These are phyloP conservation scores for Lamproptera curius DNA, from an alignment of 2,888 invertebrate genomes.

Conservation along the genomic window DNA sequence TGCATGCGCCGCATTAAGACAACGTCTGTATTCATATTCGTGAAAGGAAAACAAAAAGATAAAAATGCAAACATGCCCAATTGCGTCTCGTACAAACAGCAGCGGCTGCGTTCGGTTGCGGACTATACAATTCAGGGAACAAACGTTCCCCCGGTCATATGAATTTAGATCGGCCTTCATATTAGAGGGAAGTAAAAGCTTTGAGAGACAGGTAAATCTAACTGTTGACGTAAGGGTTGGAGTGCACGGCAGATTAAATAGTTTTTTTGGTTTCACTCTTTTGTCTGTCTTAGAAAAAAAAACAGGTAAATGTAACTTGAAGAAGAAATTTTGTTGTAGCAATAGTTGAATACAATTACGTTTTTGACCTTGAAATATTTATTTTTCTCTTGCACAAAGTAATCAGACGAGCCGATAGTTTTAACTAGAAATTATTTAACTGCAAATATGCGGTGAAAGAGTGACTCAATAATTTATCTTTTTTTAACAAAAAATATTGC, in stretches of 20 bases:
- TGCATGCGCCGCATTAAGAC: slow-evolving; percentile 60
- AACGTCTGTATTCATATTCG: slow-evolving; percentile 70
- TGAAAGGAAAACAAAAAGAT: slow-evolving; percentile 73
- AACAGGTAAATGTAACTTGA: too few relatives aligned
- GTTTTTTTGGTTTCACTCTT: neutral
- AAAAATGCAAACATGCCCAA: slow-evolving; percentile 75
- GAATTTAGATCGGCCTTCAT: slow-evolving; percentile 68
- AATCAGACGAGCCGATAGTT: too few relatives aligned
- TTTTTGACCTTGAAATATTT: too few relatives aligned
- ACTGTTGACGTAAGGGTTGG: slow-evolving; percentile 39
- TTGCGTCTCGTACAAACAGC: slow-evolving; percentile 68
- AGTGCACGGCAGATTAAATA: neutral
- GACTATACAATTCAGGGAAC: slow-evolving; percentile 56
- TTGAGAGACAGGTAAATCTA: slow-evolving; percentile 60
- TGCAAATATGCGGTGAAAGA: too few relatives aligned
- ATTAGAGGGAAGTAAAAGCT: slow-evolving; percentile 58
- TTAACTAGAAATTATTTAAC: too few relatives aligned
- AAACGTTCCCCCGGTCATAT: slow-evolving; percentile 70
- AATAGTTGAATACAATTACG: too few relatives aligned
- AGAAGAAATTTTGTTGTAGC: too few relatives aligned
- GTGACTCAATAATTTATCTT: too few relatives aligned
- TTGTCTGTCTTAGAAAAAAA: too few relatives aligned
- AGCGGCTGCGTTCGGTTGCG: slow-evolving; percentile 22
- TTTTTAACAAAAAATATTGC: too few relatives aligned
- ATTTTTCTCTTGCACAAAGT: too few relatives aligned